Percentiles rank a stretch among this genome's conserved stretches.
Conservation (phyloP, 2,888 invertebrate genomes). For the Operophtera brumata region DNA sequence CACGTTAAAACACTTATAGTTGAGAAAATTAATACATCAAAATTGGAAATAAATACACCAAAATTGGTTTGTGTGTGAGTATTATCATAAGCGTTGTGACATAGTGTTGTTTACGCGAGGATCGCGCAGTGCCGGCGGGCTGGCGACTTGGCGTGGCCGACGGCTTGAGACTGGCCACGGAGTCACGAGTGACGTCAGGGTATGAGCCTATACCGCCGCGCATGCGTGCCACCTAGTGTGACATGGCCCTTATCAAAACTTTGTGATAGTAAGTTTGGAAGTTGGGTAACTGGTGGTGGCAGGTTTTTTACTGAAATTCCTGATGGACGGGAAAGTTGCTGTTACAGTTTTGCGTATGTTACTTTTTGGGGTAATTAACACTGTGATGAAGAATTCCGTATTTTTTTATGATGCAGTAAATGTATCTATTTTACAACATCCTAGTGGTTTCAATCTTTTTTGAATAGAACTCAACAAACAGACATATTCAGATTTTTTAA, state of each 20-base stretch:
- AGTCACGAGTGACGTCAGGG: conserved; percentile 52
- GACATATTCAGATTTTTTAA: too few relatives aligned
- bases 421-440: too few relatives aligned
- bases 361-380: conserved; percentile 15
- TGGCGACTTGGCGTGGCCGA: conserved; percentile 48
- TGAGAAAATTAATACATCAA: conserved; percentile 70
- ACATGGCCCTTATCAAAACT: conserved; percentile 31
- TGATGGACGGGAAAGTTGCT: conserved; percentile 26
- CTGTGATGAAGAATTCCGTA: background rate
- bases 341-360: conserved; percentile 22
- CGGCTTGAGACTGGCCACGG: conserved; percentile 50
- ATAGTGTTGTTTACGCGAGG: conserved; percentile 60
- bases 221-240: conserved; percentile 38
- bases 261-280: conserved; percentile 33
- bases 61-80: conserved; percentile 36
- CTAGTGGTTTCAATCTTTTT: too few relatives aligned
- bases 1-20: conserved; percentile 33
- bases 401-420: too few relatives aligned
- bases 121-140: conserved; percentile 50
- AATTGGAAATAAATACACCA: conserved; percentile 65
- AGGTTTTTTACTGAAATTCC: conserved; percentile 30
- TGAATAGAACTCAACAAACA: too few relatives aligned
- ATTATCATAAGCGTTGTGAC: conserved; percentile 38
- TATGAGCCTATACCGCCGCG: conserved; percentile 35
- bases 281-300: conserved; percentile 28